These are phyloP conservation scores for Ciconia stormi DNA, from an alignment of 2,113 vertebrate genomes.

Conservation along the genomic window DNA sequence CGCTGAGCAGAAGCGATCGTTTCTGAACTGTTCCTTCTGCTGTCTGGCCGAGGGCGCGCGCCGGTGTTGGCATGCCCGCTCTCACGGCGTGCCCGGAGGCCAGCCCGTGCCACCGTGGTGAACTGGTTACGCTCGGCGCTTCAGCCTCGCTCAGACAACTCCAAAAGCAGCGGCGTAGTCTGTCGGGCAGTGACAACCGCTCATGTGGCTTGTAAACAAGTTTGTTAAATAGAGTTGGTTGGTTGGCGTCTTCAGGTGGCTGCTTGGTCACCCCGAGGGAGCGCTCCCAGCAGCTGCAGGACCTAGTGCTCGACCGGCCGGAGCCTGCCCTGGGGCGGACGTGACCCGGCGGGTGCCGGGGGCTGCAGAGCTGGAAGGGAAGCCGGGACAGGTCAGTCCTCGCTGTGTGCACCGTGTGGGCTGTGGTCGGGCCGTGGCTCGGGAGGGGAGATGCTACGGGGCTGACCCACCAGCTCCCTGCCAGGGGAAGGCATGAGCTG, in stretches of 20 bases:
- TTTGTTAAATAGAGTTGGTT: background rate
- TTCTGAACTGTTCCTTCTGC: background rate
- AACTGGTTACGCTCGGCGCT: background rate
- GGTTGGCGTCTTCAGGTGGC: background rate
- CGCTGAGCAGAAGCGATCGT: background rate
- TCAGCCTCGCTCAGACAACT: background rate
- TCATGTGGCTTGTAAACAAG: background rate
- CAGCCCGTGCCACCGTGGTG: background rate
- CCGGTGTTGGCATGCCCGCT: rapidly evolving
- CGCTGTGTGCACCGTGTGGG: rapidly evolving
- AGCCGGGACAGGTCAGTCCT: background rate
- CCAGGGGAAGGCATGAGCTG: background rate
- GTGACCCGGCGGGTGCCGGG: background rate
- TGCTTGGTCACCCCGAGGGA: background rate
- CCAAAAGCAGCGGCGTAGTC: background rate
- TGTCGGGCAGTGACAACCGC: rapidly evolving
- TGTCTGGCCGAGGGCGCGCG: rapidly evolving
- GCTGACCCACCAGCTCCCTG: background rate
- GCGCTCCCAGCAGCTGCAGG: background rate
- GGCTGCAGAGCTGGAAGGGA: constrained; percentile 5
- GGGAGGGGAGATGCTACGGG: background rate
- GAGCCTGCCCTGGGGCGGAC: background rate
- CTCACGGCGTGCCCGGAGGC: rapidly evolving
- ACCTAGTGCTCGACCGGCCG: background rate
- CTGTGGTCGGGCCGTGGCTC: background rate